These are phyloP conservation scores for Terrapene triunguis DNA, from an alignment of 2,113 vertebrate genomes.

Conservation along the genomic window DNA sequence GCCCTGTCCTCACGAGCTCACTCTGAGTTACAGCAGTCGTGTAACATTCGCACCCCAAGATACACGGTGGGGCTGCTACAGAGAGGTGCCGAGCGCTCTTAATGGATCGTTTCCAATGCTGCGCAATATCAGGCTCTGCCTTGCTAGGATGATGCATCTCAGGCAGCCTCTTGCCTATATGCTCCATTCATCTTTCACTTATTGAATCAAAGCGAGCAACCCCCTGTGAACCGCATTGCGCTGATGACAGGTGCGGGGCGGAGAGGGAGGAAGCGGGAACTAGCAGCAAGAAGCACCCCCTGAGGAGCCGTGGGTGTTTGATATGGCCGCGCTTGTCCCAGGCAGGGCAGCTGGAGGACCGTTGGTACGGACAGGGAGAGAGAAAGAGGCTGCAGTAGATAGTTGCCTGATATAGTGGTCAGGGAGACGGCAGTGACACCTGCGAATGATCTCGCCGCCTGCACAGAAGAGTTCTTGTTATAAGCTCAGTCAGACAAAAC, in stretches of 20 bases:
- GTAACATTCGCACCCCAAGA: no score
- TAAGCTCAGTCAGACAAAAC: not conserved
- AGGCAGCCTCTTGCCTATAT: no score
- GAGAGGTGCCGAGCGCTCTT: no score
- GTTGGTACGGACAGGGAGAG: not conserved
- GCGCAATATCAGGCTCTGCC: no score
- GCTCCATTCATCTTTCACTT: no score
- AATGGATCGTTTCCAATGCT: no score
- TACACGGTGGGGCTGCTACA: no score
- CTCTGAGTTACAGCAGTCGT: no score
- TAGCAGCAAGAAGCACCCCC: not conserved
- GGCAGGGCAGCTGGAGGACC: not conserved
- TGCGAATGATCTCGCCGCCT: not conserved
- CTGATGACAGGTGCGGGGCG: not conserved
- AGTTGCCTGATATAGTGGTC: not conserved
- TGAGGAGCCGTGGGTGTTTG: not conserved
- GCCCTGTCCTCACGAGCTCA: not conserved
- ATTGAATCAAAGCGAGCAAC: no score
- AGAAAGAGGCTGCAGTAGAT: not conserved
- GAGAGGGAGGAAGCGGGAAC: not conserved
- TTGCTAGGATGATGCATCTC: no score
- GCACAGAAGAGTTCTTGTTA: not conserved
- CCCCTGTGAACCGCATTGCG: not conserved
- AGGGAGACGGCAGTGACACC: no score
- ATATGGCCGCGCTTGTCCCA: not conserved